Evolutionary conservation across 2,113 vertebrate genomes (phyloP).

Genomic region (Epinephelus moara): DNA sequence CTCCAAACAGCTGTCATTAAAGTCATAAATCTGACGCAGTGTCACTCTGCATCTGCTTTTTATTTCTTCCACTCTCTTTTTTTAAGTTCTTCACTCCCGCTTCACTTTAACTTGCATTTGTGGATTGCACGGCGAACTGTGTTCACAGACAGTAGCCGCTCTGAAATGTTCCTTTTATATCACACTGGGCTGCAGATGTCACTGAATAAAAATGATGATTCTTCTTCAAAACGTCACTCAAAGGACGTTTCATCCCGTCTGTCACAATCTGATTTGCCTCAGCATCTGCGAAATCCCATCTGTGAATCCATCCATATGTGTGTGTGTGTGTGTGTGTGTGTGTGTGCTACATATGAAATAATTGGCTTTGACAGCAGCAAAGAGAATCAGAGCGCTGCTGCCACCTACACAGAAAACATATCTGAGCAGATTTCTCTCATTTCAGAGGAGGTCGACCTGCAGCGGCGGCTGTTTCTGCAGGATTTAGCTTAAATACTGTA

Average conservation of each 20-base stretch:
- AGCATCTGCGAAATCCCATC: background rate
- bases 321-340: background rate
- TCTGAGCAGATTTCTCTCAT: background rate
- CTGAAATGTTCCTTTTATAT: too few species aligned
- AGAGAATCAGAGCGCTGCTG: background rate
- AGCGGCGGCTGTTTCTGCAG: background rate
- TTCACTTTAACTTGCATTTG: too few species aligned
- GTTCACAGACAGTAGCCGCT: too few species aligned
- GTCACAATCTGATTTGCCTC: background rate
- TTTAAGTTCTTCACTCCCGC: background rate
- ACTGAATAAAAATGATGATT: background rate
- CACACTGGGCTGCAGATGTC: background rate
- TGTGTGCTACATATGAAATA: background rate
- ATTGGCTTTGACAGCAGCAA: conserved; percentile 14
- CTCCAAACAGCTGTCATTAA: conserved; percentile 8
- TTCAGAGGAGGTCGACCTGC: background rate
- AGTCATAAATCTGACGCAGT: conserved; percentile 20
- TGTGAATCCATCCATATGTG: background rate
- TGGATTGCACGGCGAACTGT: too few species aligned
- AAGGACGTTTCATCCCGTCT: background rate
- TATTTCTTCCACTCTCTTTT: background rate
- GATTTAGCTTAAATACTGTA: background rate
- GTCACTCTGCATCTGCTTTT: background rate
- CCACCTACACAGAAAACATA: conserved; percentile 23
- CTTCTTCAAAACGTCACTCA: background rate